Conservation (phyloP, 2,797 vertebrate species). For the Carduelis carduelis region DNA sequence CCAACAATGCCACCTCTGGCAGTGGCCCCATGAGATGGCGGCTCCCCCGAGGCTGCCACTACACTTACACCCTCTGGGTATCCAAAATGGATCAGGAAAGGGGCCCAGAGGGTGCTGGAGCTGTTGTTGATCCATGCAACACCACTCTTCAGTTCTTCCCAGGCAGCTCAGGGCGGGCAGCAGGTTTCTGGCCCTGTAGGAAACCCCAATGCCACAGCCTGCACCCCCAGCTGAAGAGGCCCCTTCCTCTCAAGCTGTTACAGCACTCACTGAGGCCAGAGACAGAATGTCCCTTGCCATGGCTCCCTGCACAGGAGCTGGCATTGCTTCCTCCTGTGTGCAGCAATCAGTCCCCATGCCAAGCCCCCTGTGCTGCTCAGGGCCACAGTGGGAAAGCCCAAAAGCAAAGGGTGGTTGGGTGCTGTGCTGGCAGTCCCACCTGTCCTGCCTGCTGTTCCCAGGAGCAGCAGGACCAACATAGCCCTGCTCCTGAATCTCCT, state of each 20-base stretch:
- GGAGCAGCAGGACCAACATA: background rate
- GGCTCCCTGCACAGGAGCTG: background rate
- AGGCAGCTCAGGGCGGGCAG: accelerated
- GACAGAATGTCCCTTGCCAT: background rate
- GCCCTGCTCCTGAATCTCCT: background rate
- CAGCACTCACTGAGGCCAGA: background rate
- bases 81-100: background rate
- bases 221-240: background rate
- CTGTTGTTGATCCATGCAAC: too few relatives aligned
- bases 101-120: background rate
- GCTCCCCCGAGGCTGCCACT: background rate
- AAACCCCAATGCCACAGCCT: background rate
- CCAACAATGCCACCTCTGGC: background rate
- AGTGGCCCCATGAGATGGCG: background rate
- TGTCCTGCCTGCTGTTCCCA: background rate
- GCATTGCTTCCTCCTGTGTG: too few relatives aligned
- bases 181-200: background rate
- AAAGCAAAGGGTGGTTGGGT: background rate
- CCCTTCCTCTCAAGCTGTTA: background rate
- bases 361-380: background rate
- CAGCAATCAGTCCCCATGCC: background rate
- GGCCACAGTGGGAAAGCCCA: background rate
- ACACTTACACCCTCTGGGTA: background rate
- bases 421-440: background rate
- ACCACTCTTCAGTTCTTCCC: background rate